These are phyloP conservation scores for Toxotes chatareus DNA, from an alignment of 2,113 vertebrate species.

Conservation along the genomic window DNA sequence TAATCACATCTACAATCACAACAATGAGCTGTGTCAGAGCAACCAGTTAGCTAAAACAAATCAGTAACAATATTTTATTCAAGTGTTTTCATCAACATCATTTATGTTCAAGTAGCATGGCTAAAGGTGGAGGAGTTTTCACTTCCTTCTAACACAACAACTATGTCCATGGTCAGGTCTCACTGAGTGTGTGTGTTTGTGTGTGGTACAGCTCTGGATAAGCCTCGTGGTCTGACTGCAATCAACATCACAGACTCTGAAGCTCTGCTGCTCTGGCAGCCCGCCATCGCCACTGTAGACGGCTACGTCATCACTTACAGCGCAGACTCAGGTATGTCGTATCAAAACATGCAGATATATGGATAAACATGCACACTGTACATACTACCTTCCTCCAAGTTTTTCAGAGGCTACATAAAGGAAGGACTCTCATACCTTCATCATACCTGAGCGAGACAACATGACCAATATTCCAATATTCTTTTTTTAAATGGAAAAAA, in stretches of 20 bases:
- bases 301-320: conserved; percentile 93
- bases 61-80: neutral
- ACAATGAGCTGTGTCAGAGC: no score
- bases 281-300: conserved; percentile 93
- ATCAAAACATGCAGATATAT: neutral
- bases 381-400: no score
- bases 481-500: no score
- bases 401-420: no score
- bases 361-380: neutral
- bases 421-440: no score
- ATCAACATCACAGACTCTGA: conserved; percentile 93
- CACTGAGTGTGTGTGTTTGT: conserved; percentile 45
- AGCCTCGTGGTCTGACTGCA: conserved; percentile 89
- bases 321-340: conserved; percentile 86
- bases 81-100: neutral
- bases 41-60: no score
- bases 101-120: neutral
- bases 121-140: neutral
- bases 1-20: neutral
- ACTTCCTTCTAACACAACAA: neutral
- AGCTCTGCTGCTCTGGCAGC: conserved; percentile 94
- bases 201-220: conserved; percentile 89
- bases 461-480: no score
- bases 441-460: no score
- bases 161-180: neutral